Base-by-base conservation (phyloP, 2,113 vertebrate genomes). In the Atherinomorus stipes region DNA sequence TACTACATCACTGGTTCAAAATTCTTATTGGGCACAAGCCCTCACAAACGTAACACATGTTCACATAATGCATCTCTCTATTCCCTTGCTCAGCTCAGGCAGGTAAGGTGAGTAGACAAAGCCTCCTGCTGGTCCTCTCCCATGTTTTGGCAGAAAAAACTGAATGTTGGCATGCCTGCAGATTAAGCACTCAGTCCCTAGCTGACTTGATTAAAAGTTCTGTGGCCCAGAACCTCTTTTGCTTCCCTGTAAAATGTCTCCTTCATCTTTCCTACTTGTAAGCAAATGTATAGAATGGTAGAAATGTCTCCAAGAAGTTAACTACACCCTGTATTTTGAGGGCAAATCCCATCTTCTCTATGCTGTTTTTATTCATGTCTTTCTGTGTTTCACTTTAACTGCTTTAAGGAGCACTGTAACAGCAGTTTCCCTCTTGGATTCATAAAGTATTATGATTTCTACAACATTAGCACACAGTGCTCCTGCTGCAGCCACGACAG, bases 151-250 rank as follows among this genome's bases (percentile, higher is more conserved):
- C 82, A 81, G 63, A 53, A 61, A n/a, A 63, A 31, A 54, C 64
- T 53, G n/a, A 50, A 45, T 72, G 65, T 74, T 85, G 73, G 81
- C 76, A 80, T 67, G 54, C 68, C 52, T 83, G 63, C 70, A 76
- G 72, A 86, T 84, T 68, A 83, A 85, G 72, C 78, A 74, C 77
- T 80, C 59, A 74, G 53, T 70, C 57, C 57, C 73, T 45, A 19
- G 68, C 78, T 75, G 64, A 64, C 51, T 83, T 85, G 64, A 85
- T 85, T 89, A 84, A 84, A 86, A 71, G 68, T 80, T 82, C 68
- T 60, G 21, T 71, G 63, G 80, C 85, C 86, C 76, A 79, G 65
- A 85, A 74, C 62, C 64, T 52, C 26, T 22, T 60, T 73, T 40
- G 23, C 45, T 69, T 15, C 19, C 18, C 26, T 76, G 51, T 75